phyloP scores from a whole-genome alignment of 2,888 invertebrate genomes.

The Hirtodrosophila trivittata region DNA sequence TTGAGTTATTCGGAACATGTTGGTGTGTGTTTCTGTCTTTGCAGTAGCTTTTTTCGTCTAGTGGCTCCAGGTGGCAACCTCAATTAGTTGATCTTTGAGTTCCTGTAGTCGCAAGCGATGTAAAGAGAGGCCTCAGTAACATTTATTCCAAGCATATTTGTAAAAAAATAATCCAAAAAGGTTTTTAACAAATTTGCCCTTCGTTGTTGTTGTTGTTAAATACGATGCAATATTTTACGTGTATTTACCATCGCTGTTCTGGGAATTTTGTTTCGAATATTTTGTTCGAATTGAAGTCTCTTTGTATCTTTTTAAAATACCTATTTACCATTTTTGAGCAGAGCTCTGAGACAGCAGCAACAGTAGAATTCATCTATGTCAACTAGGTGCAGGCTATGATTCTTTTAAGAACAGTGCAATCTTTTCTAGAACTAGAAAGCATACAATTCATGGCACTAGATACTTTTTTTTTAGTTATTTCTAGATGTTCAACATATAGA shows the following conservation, averaged over 20 bases:
- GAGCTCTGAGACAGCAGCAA: slow-evolving; percentile 48
- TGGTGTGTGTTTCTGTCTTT: slow-evolving; percentile 41
- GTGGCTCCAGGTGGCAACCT: slow-evolving; percentile 73
- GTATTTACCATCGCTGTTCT: slow-evolving; percentile 77
- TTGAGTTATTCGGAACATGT: slow-evolving; percentile 46
- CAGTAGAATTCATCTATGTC: slow-evolving; percentile 51
- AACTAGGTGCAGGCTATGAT: slow-evolving; percentile 20
- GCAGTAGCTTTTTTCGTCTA: slow-evolving; percentile 45
- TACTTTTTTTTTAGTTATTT: slow-evolving; percentile 27
- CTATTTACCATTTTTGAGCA: slow-evolving; percentile 26
- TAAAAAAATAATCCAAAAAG: slow-evolving; percentile 26
- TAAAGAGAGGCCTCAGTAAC: slow-evolving; percentile 70
- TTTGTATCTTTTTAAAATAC: slow-evolving; percentile 71
- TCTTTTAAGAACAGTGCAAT: slow-evolving; percentile 22
- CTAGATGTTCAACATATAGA: slow-evolving; percentile 4
- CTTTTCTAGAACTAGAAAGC: slow-evolving; percentile 47
- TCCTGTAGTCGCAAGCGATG: slow-evolving; percentile 60
- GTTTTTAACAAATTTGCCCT: slow-evolving; percentile 56
- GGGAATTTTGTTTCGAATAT: slow-evolving; percentile 30
- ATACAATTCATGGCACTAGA: slow-evolving; percentile 52
- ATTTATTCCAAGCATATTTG: slow-evolving; percentile 56
- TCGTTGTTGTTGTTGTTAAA: slow-evolving; percentile 20
- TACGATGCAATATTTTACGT: slow-evolving; percentile 73
- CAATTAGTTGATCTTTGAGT: slow-evolving; percentile 38
- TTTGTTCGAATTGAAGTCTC: slow-evolving; percentile 20